A percentile compares a stretch with the other conserved stretches of the same genome.
Conservation (phyloP, 37 sponge, comb jelly and placozoan genomes). For the Hormiphora californensis region DNA sequence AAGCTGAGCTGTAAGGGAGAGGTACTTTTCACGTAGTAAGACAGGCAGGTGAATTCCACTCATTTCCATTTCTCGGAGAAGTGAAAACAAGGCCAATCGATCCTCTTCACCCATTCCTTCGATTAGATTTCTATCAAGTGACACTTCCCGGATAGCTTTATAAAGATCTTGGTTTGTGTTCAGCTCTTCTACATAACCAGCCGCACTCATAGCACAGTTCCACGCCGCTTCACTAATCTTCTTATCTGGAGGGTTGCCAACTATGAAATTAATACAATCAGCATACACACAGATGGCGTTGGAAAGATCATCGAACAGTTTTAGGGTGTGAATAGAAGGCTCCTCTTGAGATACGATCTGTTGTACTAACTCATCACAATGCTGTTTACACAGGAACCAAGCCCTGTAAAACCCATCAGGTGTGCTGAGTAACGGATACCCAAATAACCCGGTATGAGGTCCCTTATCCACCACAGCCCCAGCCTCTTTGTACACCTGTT, state of each 20-base stretch:
- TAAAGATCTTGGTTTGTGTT: conserved; percentile 6
- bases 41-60: not conserved
- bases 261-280: conserved; percentile 16
- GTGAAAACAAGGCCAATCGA: not conserved
- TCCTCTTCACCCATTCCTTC: not conserved
- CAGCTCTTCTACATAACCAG: not conserved
- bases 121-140: not conserved
- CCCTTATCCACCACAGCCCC: not conserved
- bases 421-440: not conserved
- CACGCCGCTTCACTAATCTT: not conserved
- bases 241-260: not conserved
- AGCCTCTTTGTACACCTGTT: not conserved
- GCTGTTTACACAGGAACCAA: not conserved
- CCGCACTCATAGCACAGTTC: not conserved
- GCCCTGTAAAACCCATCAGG: not conserved
- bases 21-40: not conserved
- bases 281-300: conserved; percentile 9
- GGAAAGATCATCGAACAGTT: conserved; percentile 23
- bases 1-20: not conserved
- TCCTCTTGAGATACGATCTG: not conserved
- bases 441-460: not conserved
- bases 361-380: not conserved
- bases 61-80: conserved; percentile 3
- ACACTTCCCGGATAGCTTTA: not conserved
- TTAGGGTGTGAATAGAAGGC: not conserved